Evolutionary conservation across 2,797 vertebrate genomes (phyloP), one percentile per base, ranked within the genome.

Genomic region (Mormyrops boulengeri): DNA sequence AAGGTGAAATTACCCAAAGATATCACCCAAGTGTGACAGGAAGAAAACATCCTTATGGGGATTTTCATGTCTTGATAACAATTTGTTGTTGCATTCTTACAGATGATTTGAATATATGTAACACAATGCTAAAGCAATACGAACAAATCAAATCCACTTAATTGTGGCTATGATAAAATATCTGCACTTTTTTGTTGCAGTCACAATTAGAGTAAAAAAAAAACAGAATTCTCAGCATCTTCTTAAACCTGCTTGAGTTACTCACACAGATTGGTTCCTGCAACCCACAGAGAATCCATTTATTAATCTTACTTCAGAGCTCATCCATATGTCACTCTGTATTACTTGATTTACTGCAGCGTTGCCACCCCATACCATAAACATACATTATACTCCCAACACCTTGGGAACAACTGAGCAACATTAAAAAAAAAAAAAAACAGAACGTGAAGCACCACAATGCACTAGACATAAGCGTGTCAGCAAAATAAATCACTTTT

Each of bases 231-330:
- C 53, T 88, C 34, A n/a, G 6, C 53, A 57, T 57, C 38, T 38
- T 12, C 57, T 44, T 22, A 88, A 26, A 88, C 66, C n/a, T 30
- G 55, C 9, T 14, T 26, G 41, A 47, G 30, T 47, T 47, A 66
- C 55, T 62, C n/a, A 88, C 50, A 88, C 90, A 95, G 95, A 96
- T 95, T 96, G 96, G 92, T 93, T 84, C 90, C 92, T 91, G 93
- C 85, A 86, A 92, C 91, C 90, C 90, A 94, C 95, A 96, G 94
- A 93, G 94, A 95, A 95, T 95, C 94, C 92, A 92, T 92, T 94
- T 94, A 95, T 95, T 96, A 96, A 96, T 96, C 95, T 95, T 92
- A 93, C 92, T 91, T 94, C 94, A 94, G 94, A 95, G 94, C 93
- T 91, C 92, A 34, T 89, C 96, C 96, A 96, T 96, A 95, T 96